Evolutionary conservation across 2,113 vertebrate genomes (phyloP).

Genomic region (Antigone vipio): DNA sequence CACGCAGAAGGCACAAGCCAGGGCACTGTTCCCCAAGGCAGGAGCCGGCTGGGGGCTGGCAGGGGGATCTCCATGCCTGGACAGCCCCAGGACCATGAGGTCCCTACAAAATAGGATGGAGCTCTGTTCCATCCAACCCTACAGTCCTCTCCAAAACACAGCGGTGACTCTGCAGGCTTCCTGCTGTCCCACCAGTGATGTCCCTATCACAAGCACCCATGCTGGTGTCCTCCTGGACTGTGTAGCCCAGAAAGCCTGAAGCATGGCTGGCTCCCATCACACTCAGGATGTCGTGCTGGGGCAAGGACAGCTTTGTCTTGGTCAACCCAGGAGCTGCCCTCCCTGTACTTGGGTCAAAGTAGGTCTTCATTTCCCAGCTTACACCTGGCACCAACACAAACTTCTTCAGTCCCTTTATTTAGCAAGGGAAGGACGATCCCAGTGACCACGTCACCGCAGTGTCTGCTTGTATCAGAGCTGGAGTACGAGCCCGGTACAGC

Average conservation of each 20-base stretch:
- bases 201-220: fast-evolving
- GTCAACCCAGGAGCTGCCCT: background rate
- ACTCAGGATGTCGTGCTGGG: background rate
- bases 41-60: background rate
- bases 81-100: too few species aligned
- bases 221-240: background rate
- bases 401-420: background rate
- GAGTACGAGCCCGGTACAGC: too few species aligned
- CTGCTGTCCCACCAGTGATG: background rate
- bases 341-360: background rate
- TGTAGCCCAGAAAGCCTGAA: background rate
- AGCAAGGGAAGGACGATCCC: background rate
- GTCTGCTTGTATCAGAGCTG: background rate
- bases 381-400: background rate
- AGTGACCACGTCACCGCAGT: background rate
- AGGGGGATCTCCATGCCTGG: background rate
- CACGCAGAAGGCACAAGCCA: background rate
- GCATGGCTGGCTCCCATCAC: background rate
- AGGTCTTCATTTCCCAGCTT: background rate
- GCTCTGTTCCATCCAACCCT: background rate
- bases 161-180: background rate
- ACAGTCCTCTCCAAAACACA: background rate
- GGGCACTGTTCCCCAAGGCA: background rate
- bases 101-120: background rate
- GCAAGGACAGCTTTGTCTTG: background rate